Evolutionary conservation across 1,140 invertebrate genomes (phyloP).

Genomic region (Sinella curviseta): DNA sequence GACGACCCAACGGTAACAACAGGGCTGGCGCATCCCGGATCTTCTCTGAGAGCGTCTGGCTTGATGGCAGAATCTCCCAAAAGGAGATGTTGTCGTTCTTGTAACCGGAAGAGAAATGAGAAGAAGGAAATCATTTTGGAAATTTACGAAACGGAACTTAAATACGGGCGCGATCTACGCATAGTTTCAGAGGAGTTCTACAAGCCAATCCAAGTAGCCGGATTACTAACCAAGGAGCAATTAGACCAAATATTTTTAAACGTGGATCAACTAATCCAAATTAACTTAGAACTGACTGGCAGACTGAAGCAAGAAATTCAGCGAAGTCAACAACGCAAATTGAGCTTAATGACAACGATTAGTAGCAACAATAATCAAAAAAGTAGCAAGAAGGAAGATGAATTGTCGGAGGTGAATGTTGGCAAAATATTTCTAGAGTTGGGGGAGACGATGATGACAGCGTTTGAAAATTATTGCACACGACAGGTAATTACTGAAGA

Average conservation of each 20-base stretch:
- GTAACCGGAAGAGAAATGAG: conserved; percentile 80
- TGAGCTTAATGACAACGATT: too few relatives aligned
- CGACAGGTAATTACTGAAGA: conserved; percentile 62
- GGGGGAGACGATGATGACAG: conserved; percentile 84
- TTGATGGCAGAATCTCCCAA: not conserved
- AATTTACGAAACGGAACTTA: conserved; percentile 94
- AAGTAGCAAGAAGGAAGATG: conserved; percentile 60
- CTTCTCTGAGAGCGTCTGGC: not conserved
- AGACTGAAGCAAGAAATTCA: conserved; percentile 84
- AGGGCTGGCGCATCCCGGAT: not conserved
- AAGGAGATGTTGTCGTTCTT: conserved; percentile 54
- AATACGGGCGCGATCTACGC: conserved; percentile 86
- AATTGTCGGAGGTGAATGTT: conserved; percentile 86
- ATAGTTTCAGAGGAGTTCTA: conserved; percentile 93
- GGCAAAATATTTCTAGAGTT: conserved; percentile 87
- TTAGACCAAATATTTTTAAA: conserved; percentile 90
- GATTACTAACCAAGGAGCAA: conserved; percentile 62
- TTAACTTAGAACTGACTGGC: conserved; percentile 81
- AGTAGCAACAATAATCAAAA: not conserved
- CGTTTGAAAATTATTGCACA: conserved; percentile 92
- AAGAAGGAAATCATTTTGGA: conserved; percentile 92
- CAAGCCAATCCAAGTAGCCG: conserved; percentile 86
- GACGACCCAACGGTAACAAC: not conserved
- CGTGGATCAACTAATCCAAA: conserved; percentile 84
- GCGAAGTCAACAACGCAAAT: conserved; percentile 55